Percentiles rank a stretch among this genome's conserved stretches.
These are phyloP conservation scores for Dysdera silvatica DNA, from an alignment of 1,140 invertebrate species.

Conservation along the genomic window DNA sequence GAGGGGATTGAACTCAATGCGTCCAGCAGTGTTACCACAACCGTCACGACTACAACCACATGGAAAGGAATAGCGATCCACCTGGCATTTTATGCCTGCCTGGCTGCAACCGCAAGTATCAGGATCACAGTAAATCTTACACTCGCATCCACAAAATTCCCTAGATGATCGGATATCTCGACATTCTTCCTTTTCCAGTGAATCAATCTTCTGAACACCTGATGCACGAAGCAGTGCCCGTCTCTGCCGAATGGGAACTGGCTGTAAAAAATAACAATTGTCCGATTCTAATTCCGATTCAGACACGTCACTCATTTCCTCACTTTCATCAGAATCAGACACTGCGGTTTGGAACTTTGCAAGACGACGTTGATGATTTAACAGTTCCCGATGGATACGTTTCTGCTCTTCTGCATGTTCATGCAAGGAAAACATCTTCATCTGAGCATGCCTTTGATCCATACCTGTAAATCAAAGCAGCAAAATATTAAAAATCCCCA, in stretches of 20 bases:
- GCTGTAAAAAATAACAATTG: conserved; percentile 82
- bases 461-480: conserved; percentile 52
- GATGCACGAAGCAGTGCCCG: conserved; percentile 74
- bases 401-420: conserved; percentile 82
- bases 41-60: conserved; percentile 91
- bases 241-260: conserved; percentile 83
- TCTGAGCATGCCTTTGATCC: conserved; percentile 72
- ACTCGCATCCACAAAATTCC: conserved; percentile 91
- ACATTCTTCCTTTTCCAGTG: conserved; percentile 88
- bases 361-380: conserved; percentile 63
- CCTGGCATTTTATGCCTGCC: conserved; percentile 92
- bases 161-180: conserved; percentile 81
- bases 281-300: conserved; percentile 79
- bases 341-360: conserved; percentile 38
- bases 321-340: conserved; percentile 42
- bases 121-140: conserved; percentile 87
- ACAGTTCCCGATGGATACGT: conserved; percentile 68
- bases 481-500: background rate
- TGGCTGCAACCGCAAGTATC: conserved; percentile 88
- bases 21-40: conserved; percentile 82
- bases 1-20: conserved; percentile 93
- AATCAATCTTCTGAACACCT: conserved; percentile 88
- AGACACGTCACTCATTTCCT: conserved; percentile 70
- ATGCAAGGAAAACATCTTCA: conserved; percentile 63
- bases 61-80: conserved; percentile 90